Conservation (phyloP, 2,888 invertebrate species). For the Linyphia triangularis region DNA sequence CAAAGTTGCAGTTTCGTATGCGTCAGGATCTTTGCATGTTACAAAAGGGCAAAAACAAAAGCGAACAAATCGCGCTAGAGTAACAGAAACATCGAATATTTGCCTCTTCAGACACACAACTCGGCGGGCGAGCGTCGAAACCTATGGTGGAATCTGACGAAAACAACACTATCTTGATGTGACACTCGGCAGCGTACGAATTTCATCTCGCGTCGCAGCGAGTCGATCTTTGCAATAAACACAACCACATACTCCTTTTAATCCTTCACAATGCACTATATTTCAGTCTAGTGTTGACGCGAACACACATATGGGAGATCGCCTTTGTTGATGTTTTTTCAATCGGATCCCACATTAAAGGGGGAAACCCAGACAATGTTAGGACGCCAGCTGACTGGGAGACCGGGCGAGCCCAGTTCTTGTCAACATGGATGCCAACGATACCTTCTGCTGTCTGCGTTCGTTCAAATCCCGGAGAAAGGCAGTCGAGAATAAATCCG, state of each 20-base stretch:
- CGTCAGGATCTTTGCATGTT: constrained; percentile 72
- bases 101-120: background rate
- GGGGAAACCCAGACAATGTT: constrained; percentile 63
- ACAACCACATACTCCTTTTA: constrained; percentile 22
- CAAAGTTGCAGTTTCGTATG: constrained; percentile 51
- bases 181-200: constrained; percentile 60
- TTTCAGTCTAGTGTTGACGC: background rate
- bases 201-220: constrained; percentile 62
- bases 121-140: constrained; percentile 12
- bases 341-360: background rate
- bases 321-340: background rate
- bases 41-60: constrained; percentile 4
- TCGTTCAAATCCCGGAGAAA: constrained; percentile 16
- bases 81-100: constrained; percentile 25
- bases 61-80: constrained; percentile 15
- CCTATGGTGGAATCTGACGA: constrained; percentile 36
- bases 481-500: constrained; percentile 22
- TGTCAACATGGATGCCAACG: constrained; percentile 72
- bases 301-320: constrained; percentile 25
- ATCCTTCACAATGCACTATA: constrained; percentile 39
- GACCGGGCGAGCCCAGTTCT: constrained; percentile 75
- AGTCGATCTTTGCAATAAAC: background rate
- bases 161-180: constrained; percentile 55
- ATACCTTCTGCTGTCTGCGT: constrained; percentile 59
- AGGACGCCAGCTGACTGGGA: constrained; percentile 72